Evolutionary conservation across 2,113 vertebrate genomes (phyloP), one percentile per base, ranked within the genome.

Genomic region (Cyphomyrus plagiostoma): DNA sequence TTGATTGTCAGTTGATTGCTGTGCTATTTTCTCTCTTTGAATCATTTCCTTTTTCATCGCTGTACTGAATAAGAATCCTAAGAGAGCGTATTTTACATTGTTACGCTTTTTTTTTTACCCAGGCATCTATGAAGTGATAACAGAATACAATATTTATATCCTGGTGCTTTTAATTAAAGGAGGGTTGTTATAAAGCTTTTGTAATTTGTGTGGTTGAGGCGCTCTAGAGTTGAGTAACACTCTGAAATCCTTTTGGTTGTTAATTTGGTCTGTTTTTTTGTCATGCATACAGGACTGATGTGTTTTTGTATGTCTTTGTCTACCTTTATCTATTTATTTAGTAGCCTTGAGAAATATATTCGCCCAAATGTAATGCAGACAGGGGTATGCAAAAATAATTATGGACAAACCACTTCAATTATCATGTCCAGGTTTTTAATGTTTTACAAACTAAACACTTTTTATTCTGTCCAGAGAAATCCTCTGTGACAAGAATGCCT

Each of bases 401-500:
- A 50, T 62, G 87, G 82, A 89, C 89, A 91, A 92, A 89, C 88
- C 80, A 52, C 88, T 89, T 77, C 56, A 88, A 85, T 90, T 90
- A 91, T 48, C 89, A 87, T 23, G 82, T 62, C 86, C 88, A 46
- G 77, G 86, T 90, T 88, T 89, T 91, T 91, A 86, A 88, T 88
- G 88, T 53, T 49, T 58, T 42, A 62, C 21, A 70, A 90, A 87
- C 56, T 56, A 46, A 90, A 48, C 62, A n/a, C 58, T 92, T 74
- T 87, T 70, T 74, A 90, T 91, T 84, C 88, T 46, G 49, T 52
- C 42, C 45, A 62, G 39, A 46, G 46, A 21, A 49, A 82, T 13
- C 10, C 52, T 74, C 87, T 92, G 90, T 93, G 92, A 91, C 26
- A 46, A 84, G 90, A 92, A 92, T 91, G 83, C 89, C 87, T 90